These are phyloP conservation scores for Chrysemys picta DNA, from an alignment of 2,113 vertebrate genomes.

Conservation along the genomic window DNA sequence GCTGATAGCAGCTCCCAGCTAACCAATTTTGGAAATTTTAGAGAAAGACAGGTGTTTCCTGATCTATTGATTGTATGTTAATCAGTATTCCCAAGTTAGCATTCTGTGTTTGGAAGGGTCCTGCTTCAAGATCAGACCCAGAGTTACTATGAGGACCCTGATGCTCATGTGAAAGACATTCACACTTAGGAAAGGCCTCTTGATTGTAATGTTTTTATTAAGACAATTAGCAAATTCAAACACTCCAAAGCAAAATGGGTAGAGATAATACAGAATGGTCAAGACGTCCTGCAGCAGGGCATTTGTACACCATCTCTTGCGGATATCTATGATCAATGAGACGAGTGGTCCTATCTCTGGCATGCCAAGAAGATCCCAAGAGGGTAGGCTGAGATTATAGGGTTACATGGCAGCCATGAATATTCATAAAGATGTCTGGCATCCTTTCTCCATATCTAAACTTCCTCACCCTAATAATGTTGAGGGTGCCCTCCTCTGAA, in stretches of 20 bases:
- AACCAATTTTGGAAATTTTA: not conserved
- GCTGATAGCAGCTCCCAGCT: not conserved
- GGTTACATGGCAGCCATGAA: not conserved
- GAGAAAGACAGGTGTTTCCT: not conserved
- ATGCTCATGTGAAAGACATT: not conserved
- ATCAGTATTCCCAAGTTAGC: not conserved
- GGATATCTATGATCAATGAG: not conserved
- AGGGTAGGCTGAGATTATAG: not conserved
- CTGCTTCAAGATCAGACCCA: not conserved
- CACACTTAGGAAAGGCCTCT: not conserved
- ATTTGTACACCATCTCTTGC: not conserved
- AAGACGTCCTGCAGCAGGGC: not conserved
- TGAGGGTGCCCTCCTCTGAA: not conserved
- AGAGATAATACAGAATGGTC: not conserved
- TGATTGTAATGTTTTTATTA: not conserved
- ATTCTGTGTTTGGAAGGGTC: not conserved
- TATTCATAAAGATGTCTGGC: not conserved
- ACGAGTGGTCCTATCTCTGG: not conserved
- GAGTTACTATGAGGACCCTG: not conserved
- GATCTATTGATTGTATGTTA: not conserved
- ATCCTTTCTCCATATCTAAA: not conserved
- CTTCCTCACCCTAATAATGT: not conserved
- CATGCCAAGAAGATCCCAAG: not conserved
- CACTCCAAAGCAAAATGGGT: not conserved
- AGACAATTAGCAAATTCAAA: not conserved